These are phyloP conservation scores for Pseudochromis fuscus DNA, from an alignment of 2,797 vertebrate genomes.

Conservation along the genomic window DNA sequence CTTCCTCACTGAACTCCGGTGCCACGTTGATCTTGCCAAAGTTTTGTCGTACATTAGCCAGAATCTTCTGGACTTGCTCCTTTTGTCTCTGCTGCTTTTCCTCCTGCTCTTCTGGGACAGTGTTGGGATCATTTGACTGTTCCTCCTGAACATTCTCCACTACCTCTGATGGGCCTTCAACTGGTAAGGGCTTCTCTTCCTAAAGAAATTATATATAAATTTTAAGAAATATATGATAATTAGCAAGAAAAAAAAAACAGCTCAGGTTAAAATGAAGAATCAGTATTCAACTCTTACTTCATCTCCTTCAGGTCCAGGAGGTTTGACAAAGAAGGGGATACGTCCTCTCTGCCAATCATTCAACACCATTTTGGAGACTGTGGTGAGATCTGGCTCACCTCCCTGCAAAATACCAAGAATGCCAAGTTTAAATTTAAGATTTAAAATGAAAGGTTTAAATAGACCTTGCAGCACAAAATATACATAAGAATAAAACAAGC, in stretches of 20 bases:
- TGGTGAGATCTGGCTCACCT: slow-evolving; percentile 93
- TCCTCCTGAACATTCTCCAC: slow-evolving; percentile 59
- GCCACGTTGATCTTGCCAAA: slow-evolving; percentile 95
- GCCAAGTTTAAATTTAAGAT: slow-evolving; percentile 5
- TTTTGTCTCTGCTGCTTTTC: slow-evolving; percentile 69
- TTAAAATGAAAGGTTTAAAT: neutral
- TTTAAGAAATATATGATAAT: neutral
- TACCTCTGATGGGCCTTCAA: slow-evolving; percentile 39
- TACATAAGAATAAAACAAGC: neutral
- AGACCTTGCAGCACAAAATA: neutral
- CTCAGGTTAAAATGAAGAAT: neutral
- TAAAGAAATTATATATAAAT: slow-evolving; percentile 28
- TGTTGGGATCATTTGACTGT: slow-evolving; percentile 48
- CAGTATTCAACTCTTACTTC: slow-evolving; percentile 72
- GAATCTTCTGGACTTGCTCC: slow-evolving; percentile 84
- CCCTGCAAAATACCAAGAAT: slow-evolving; percentile 83
- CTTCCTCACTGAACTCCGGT: slow-evolving; percentile 93
- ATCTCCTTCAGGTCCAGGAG: slow-evolving; percentile 87
- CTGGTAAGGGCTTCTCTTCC: slow-evolving; percentile 54
- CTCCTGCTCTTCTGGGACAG: slow-evolving; percentile 46
- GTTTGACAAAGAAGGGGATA: slow-evolving; percentile 98
- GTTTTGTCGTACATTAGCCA: slow-evolving; percentile 91
- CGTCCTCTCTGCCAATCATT: slow-evolving; percentile 99
- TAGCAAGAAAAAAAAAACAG: neutral
- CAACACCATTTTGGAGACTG: slow-evolving; percentile 98